Evolutionary conservation across 1,140 invertebrate genomes (phyloP), one percentile per base, ranked within the genome.

Genomic region (Danaus melanippus): DNA sequence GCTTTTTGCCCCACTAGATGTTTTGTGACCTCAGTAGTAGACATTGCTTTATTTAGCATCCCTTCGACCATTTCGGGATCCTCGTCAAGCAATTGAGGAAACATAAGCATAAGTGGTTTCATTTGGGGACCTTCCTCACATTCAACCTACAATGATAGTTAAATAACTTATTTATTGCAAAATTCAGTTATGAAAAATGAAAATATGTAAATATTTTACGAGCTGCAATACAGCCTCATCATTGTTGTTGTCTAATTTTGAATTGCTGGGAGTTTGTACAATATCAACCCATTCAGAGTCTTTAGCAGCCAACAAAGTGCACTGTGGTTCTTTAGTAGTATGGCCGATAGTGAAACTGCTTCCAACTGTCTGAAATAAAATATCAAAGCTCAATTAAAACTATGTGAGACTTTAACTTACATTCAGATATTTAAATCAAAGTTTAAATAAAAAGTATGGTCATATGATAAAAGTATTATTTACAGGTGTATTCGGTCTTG

Each of bases 271-370:
- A 12, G 52, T 52, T 50, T 75, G 68, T 11, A 77, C 47, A 44
- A 74, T 74, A 52, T 84, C 78, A 40, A 80, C 71, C 80, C 80
- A 84, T 67, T 81, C 80, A 1, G 80, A 84, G 62, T 84, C 80
- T 67, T 84, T 84, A 7, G 80, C 21, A 32, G 21, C 80, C 57
- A 74, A 17, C 32, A 84, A 56, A 9, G 76, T 65, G 48, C 69
- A 76, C 11, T 58, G 42, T 2, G 61, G 60, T 61, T 66, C 51
- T 50, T 46, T n/a, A 56, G 46, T 17, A 45, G 66, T 61, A 11
- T 54, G 57, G 39, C 64, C 51, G 17, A 62, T 52, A 40, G 57
- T 56, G 17, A 53, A 46, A 46, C 15, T 50, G 15, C 56, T 68
- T 32, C 51, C 42, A 6, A 9, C 42, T 60, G 69, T 64, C 72